Base-by-base conservation (phyloP, 2,797 vertebrate genomes). In the Pseudomugil gertrudae region DNA sequence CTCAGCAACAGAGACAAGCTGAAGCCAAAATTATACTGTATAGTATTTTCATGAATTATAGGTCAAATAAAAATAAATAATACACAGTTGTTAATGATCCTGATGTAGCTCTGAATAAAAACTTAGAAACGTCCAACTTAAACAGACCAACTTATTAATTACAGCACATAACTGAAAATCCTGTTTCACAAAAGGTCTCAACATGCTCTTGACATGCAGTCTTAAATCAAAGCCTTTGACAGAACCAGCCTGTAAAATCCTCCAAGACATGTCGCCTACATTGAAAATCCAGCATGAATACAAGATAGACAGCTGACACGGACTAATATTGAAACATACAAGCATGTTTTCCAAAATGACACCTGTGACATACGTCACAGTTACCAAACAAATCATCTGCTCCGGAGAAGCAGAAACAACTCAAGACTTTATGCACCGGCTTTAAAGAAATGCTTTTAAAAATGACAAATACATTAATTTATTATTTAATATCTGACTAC, bases 211-310 rank as follows among this genome's bases (percentile, higher is more conserved):
- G 26, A 7, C 43, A 29, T 24, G 19, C n/a, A 26, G 66, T 45
- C 29, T 48, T 33, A 61, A 72, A 33, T 35, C 62, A 54, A 61
- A 79, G 71, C 68, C 54, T 50, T 69, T 27, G 75, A 72, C 71
- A 74, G 61, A 75, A 15, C 45, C 53, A 26, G 69, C 36, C 69
- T 58, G 72, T 72, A 74, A 45, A 55, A 51, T 69, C 54, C 81
- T 68, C 74, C 53, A 74, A 62, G 60, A 83, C 64, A 67, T 9
- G 15, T 69, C 61, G 69, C 62, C 78, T 69, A 64, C 56, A 63
- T 74, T 65, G 66, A 59, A 70, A 75, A 65, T 43, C 38, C 15
- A 40, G 45, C 43, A 53, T 32, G 52, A 73, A 24, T 59, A 55
- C 29, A 57, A 23, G 4, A 8, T 24, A 58, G 40, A 24, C n/a